Conservation (phyloP, 2,888 invertebrate species). For the Drosophila colorata region DNA sequence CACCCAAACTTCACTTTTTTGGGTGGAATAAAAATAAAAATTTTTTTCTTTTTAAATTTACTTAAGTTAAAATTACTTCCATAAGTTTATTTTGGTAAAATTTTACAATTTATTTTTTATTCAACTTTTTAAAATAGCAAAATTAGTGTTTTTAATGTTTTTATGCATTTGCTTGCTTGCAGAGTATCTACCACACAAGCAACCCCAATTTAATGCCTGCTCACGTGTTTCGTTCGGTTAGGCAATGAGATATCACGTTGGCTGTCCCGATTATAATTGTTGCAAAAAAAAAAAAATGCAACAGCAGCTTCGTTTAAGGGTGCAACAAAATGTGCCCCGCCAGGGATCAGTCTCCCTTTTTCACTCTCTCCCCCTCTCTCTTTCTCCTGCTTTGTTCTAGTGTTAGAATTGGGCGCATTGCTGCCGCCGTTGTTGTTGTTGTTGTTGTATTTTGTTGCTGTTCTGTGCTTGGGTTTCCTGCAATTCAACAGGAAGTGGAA, state of each 20-base stretch:
- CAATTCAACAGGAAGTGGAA: slow-evolving; percentile 72
- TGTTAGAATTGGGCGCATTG: slow-evolving; percentile 60
- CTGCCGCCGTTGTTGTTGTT: slow-evolving; percentile 11
- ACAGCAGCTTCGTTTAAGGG: slow-evolving; percentile 50
- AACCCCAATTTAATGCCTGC: not conserved
- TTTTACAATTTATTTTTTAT: no score
- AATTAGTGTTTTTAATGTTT: no score
- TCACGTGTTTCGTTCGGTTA: slow-evolving; percentile 4
- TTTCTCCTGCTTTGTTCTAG: slow-evolving; percentile 35
- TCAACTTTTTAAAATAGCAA: no score
- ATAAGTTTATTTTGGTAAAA: no score
- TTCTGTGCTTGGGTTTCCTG: slow-evolving; percentile 45
- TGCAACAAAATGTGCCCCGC: slow-evolving; percentile 43
- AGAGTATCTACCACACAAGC: slow-evolving; percentile 11
- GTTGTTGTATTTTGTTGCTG: slow-evolving; percentile 12
- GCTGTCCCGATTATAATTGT: slow-evolving; percentile 58
- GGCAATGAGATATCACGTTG: slow-evolving; percentile 32
- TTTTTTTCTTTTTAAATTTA: no score
- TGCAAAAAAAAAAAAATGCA: slow-evolving; percentile 63
- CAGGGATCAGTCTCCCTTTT: slow-evolving; percentile 24
- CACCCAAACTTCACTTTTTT: not conserved
- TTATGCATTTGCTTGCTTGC: not conserved
- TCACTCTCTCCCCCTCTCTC: not conserved
- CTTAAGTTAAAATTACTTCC: no score
- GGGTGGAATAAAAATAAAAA: not conserved